These are phyloP conservation scores for Monochamus saltuarius DNA, from an alignment of 1,140 invertebrate species.

Conservation along the genomic window DNA sequence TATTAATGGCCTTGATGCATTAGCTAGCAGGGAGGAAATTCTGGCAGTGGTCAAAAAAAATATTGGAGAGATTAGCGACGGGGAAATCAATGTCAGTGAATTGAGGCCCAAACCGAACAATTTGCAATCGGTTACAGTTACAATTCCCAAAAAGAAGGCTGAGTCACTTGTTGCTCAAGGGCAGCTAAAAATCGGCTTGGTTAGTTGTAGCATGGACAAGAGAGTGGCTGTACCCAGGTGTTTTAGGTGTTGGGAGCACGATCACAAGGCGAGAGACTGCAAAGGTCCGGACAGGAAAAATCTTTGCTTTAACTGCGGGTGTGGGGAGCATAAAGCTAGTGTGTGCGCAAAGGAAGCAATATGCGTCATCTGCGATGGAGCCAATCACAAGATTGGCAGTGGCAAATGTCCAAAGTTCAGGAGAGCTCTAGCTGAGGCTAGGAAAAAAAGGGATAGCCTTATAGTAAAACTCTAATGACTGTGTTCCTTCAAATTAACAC, in stretches of 20 bases:
- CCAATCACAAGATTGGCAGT: neutral
- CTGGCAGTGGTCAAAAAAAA: constrained; percentile 3
- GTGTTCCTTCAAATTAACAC: constrained; percentile 1
- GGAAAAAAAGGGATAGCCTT: neutral
- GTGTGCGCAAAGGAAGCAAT: neutral
- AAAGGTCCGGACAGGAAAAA: constrained; percentile 15
- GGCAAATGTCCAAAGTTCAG: constrained; percentile 9
- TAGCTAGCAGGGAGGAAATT: constrained; percentile 16
- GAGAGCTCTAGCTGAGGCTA: neutral
- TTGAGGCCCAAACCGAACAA: constrained; percentile 11
- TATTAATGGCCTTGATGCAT: constrained; percentile 15
- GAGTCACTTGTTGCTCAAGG: neutral
- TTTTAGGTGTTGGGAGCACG: constrained; percentile 24
- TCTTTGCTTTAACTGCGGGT: constrained; percentile 24
- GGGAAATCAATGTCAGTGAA: constrained; percentile 6
- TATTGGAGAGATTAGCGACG: neutral
- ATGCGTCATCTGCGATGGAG: constrained; percentile 12
- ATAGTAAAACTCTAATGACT: neutral
- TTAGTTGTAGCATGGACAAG: constrained; percentile 18
- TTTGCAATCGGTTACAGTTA: constrained; percentile 15
- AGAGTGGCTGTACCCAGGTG: constrained; percentile 21
- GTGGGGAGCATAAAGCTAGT: constrained; percentile 10
- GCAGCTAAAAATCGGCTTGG: constrained; percentile 18
- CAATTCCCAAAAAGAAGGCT: neutral
- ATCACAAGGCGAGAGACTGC: constrained; percentile 19